A percentile compares a stretch with the other conserved stretches of the same genome.
These are phyloP conservation scores for Odontocerum albicorne DNA, from an alignment of 2,888 invertebrate species.

Conservation along the genomic window DNA sequence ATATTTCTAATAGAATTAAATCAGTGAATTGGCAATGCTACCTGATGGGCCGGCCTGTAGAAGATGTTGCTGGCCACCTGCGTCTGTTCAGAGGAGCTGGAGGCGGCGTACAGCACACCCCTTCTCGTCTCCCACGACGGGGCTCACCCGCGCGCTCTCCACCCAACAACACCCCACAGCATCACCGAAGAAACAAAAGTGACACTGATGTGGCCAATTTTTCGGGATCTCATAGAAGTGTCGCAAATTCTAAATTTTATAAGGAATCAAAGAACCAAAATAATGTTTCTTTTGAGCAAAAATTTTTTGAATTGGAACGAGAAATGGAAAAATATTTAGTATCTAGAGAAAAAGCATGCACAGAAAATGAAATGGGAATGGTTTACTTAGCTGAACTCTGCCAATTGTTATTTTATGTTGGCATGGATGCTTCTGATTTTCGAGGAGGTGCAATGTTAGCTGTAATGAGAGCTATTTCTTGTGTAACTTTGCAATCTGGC, in stretches of 20 bases:
- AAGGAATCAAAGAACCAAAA: constrained; percentile 45
- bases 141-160: constrained; percentile 49
- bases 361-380: constrained; percentile 65
- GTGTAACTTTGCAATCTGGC: constrained; percentile 71
- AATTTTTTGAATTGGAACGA: constrained; percentile 88
- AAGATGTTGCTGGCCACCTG: constrained; percentile 88
- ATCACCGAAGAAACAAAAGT: constrained; percentile 73
- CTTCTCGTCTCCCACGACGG: constrained; percentile 51
- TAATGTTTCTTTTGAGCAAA: constrained; percentile 60
- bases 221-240: constrained; percentile 52
- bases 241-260: constrained; percentile 67
- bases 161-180: constrained; percentile 52
- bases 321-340: constrained; percentile 79
- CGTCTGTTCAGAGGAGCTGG: constrained; percentile 81
- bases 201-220: constrained; percentile 73
- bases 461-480: constrained; percentile 74
- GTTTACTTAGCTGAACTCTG: constrained; percentile 81
- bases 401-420: constrained; percentile 79
- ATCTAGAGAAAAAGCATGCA: constrained; percentile 80
- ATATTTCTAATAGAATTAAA: constrained; percentile 59
- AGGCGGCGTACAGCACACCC: constrained; percentile 54
- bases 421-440: constrained; percentile 83
- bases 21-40: constrained; percentile 90
- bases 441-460: constrained; percentile 78
- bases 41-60: constrained; percentile 83